phyloP scores from a whole-genome alignment of 2,113 vertebrate genomes.

The Rostratula benghalensis region DNA sequence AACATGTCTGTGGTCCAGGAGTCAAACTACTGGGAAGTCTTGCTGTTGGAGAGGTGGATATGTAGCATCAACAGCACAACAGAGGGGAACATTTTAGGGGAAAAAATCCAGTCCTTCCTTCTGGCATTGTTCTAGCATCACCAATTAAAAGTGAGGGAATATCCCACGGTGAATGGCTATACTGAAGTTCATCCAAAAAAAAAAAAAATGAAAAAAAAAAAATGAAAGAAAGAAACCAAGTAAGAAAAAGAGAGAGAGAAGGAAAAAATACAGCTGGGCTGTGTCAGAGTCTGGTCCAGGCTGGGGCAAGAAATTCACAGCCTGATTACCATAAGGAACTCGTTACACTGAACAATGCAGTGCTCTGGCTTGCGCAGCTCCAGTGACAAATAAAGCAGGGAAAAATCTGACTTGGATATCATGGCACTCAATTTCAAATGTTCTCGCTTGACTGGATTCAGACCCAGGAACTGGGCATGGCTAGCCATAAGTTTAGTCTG shows the following conservation, averaged over 20 bases:
- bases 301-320: background rate
- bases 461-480: background rate
- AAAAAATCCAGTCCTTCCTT: background rate
- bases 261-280: background rate
- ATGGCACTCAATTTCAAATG: background rate
- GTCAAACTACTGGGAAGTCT: background rate
- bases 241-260: background rate
- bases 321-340: background rate
- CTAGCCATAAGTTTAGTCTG: background rate
- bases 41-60: background rate
- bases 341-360: background rate
- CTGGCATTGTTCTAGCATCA: background rate
- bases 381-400: background rate
- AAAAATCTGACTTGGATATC: slow-evolving; percentile 5
- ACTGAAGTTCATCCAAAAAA: background rate
- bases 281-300: background rate
- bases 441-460: background rate
- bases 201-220: too few relatives aligned
- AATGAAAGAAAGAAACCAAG: too few relatives aligned
- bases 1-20: background rate
- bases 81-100: background rate
- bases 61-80: background rate
- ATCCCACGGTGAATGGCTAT: background rate
- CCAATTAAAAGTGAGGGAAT: background rate
- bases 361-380: background rate